These are phyloP conservation scores for Danionella cerebrum DNA, from an alignment of 2,113 vertebrate species.

Conservation along the genomic window DNA sequence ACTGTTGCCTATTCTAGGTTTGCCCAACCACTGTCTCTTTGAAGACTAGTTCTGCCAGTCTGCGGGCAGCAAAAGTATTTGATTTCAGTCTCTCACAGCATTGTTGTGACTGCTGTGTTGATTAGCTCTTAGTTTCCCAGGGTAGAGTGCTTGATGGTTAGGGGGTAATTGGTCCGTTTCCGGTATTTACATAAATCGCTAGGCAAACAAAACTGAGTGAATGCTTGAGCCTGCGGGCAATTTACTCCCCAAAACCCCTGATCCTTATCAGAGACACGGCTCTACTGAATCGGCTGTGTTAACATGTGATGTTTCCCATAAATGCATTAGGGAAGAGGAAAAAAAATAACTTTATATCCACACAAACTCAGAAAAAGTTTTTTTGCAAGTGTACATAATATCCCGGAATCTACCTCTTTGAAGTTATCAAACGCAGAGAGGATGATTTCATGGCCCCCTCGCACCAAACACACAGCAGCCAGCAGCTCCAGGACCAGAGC, in stretches of 20 bases:
- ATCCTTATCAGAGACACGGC: conserved; percentile 55
- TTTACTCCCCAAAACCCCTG: conserved; percentile 40
- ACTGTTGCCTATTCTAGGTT: neutral
- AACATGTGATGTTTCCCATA: conserved; percentile 23
- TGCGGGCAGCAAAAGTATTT: neutral
- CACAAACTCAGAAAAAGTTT: neutral
- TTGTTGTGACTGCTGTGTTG: conserved; percentile 43
- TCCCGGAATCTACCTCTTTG: conserved; percentile 78
- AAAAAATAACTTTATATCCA: neutral
- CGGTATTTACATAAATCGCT: conserved; percentile 44
- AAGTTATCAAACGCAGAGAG: conserved; percentile 97
- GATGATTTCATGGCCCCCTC: conserved; percentile 96
- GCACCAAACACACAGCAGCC: conserved; percentile 91
- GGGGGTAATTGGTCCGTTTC: conserved; percentile 46
- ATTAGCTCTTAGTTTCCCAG: conserved; percentile 36
- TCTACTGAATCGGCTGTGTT: conserved; percentile 46
- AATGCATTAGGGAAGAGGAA: neutral
- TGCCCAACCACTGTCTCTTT: neutral
- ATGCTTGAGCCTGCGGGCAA: conserved; percentile 33
- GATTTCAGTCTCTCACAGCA: neutral
- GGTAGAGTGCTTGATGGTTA: conserved; percentile 11
- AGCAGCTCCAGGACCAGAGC: conserved; percentile 92
- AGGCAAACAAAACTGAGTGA: conserved; percentile 39
- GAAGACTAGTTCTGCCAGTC: neutral
- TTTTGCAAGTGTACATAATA: neutral